Conservation (phyloP, 2,888 invertebrate species). For the Lissonota sp. region DNA sequence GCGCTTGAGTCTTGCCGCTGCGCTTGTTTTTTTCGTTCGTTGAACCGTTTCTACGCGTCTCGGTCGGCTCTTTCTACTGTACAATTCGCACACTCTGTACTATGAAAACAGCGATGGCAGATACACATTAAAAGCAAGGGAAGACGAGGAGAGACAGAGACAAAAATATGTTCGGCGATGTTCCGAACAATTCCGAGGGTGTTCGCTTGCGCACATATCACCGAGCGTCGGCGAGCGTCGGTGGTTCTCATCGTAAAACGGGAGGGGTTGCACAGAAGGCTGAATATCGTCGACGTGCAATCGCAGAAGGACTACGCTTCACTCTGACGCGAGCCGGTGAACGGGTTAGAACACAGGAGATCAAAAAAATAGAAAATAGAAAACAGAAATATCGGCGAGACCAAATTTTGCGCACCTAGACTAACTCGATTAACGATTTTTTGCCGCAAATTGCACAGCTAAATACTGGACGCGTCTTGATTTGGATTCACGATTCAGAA, state of each 20-base stretch:
- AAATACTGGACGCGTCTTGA: no score
- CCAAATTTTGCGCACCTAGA: no score
- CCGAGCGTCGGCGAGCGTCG: slow-evolving; percentile 49
- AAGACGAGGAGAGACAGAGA: slow-evolving; percentile 5
- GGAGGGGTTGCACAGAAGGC: slow-evolving; percentile 27
- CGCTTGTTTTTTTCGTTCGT: slow-evolving; percentile 78
- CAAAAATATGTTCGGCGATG: slow-evolving; percentile 16
- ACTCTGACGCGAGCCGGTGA: slow-evolving; percentile 81
- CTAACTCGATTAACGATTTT: no score
- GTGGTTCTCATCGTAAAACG: slow-evolving; percentile 35
- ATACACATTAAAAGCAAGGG: background rate
- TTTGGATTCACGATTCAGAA: no score
- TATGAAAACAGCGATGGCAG: slow-evolving; percentile 8
- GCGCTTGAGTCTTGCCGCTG: slow-evolving; percentile 70
- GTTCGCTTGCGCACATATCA: slow-evolving; percentile 55
- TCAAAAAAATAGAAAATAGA: background rate
- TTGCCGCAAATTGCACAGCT: no score
- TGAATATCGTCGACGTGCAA: slow-evolving; percentile 53
- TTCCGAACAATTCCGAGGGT: slow-evolving; percentile 11
- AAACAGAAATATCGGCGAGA: background rate
- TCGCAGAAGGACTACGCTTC: slow-evolving; percentile 66
- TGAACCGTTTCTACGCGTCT: slow-evolving; percentile 75
- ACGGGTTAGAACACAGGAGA: slow-evolving; percentile 71
- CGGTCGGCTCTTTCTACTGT: slow-evolving; percentile 21
- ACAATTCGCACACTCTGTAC: slow-evolving; percentile 3